Evolutionary conservation across 2,113 vertebrate species (phyloP).

Genomic region (Barbus barbus): DNA sequence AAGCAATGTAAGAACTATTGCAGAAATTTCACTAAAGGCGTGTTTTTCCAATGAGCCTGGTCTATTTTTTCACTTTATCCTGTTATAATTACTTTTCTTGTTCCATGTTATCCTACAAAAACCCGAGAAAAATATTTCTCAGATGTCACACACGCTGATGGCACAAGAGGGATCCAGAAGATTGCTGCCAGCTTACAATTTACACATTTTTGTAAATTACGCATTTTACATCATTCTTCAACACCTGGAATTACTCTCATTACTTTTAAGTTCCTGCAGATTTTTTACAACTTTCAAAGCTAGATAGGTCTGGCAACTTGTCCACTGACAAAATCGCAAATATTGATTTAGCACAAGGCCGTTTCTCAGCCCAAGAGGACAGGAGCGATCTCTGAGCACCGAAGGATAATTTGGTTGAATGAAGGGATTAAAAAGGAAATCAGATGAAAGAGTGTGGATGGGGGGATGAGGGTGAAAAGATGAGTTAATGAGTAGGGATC

Average conservation of each 20-base stretch:
- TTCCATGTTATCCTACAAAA: background rate
- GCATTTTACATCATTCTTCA: background rate
- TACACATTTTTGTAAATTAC: background rate
- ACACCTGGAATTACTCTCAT: background rate
- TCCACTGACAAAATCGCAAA: background rate
- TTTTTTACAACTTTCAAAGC: background rate
- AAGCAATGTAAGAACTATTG: background rate
- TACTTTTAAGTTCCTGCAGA: background rate
- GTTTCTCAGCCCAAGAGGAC: background rate
- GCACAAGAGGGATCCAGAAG: background rate
- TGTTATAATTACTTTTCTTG: background rate
- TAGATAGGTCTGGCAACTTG: background rate
- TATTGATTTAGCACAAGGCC: slow-evolving; percentile 14
- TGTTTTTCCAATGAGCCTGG: background rate
- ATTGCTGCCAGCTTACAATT: background rate
- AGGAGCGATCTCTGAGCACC: background rate
- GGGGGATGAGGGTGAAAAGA: slow-evolving; percentile 55
- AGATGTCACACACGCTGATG: background rate
- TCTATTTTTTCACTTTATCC: background rate
- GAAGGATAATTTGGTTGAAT: slow-evolving; percentile 49
- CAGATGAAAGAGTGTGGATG: slow-evolving; percentile 47
- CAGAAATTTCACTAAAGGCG: background rate
- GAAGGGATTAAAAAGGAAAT: slow-evolving; percentile 53
- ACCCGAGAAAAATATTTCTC: background rate
- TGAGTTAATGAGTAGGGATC: slow-evolving; percentile 61